Base-by-base conservation (phyloP, 2,888 invertebrate species). In the Eumacrocentrus americanus region DNA sequence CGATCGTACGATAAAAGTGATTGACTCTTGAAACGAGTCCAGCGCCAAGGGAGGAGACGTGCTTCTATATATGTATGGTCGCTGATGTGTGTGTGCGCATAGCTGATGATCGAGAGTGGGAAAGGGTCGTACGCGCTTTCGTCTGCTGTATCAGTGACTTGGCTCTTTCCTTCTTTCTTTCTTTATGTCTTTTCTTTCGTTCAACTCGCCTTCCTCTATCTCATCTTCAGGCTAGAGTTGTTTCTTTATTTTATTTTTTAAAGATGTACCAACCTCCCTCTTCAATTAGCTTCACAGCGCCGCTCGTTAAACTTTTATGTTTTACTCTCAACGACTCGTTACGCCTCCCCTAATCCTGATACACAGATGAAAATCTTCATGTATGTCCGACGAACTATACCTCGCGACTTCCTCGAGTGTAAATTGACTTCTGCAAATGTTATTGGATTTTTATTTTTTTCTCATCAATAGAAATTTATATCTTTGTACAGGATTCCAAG, bases 251-350 rank as follows among this genome's bases (percentile, higher is more conserved):
- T 51, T 55, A 55, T 25, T 62, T 59, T 57, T 53, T 52, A 58
- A 65, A 64, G 16, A 40, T 60, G 60, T 64, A n/a, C n/a, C n/a
- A n/a, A 38, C 65, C 54, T 69, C 63, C 70, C 65, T 72, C 67
- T 71, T 75, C 75, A 76, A 77, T 75, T 76, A 76, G 72, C 69
- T 70, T 70, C 64, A 69, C 71, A 71, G 68, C 72, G 64, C 67
- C 67, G 72, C 73, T 76, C 73, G 73, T 77, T 75, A 76, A 72
- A 72, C 67, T 68, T 74, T 75, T 73, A 74, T 66, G 70, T 72
- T 72, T 72, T 70, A 72, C 71, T 73, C 9, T 29, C 70, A 70
- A 67, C 68, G 67, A 66, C 64, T 67, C 66, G 69, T 71, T 71
- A 67, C 63, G 61, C 63, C 29, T 50, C 59, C 55, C 46, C 58